These are phyloP conservation scores for Operophtera brumata DNA, from an alignment of 2,888 invertebrate species.

Conservation along the genomic window DNA sequence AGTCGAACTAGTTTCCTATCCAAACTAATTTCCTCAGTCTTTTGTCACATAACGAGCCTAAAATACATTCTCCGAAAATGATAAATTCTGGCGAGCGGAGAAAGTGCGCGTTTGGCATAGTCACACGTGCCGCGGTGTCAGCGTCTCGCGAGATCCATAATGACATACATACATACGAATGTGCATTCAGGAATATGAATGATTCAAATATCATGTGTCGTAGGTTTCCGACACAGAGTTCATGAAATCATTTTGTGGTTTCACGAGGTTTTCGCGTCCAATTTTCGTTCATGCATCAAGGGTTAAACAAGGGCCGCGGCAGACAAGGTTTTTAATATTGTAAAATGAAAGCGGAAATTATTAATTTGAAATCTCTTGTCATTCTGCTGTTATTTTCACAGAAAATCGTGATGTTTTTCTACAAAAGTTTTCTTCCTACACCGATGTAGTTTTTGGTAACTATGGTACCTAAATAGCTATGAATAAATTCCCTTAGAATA, in stretches of 20 bases:
- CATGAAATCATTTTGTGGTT: slow-evolving; percentile 12
- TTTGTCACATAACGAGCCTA: slow-evolving; percentile 16
- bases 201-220: neutral
- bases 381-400: slow-evolving; percentile 1
- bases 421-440: neutral
- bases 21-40: slow-evolving; percentile 25
- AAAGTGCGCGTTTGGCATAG: slow-evolving; percentile 58
- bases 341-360: slow-evolving; percentile 19
- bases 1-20: slow-evolving; percentile 26
- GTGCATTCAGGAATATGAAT: slow-evolving; percentile 21
- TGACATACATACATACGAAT: slow-evolving; percentile 42
- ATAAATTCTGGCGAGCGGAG: slow-evolving; percentile 44
- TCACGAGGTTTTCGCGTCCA: slow-evolving; percentile 2
- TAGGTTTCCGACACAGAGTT: slow-evolving; percentile 4
- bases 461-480: neutral
- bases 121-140: slow-evolving; percentile 46
- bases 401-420: neutral
- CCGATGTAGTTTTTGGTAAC: neutral
- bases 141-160: slow-evolving; percentile 41
- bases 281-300: slow-evolving; percentile 13
- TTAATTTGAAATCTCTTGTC: slow-evolving; percentile 16
- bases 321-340: slow-evolving; percentile 12
- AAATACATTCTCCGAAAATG: slow-evolving; percentile 31
- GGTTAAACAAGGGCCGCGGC: slow-evolving; percentile 2
- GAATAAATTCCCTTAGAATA: neutral